These are phyloP conservation scores for Salvator merianae DNA, from an alignment of 2,113 vertebrate genomes.

Conservation along the genomic window DNA sequence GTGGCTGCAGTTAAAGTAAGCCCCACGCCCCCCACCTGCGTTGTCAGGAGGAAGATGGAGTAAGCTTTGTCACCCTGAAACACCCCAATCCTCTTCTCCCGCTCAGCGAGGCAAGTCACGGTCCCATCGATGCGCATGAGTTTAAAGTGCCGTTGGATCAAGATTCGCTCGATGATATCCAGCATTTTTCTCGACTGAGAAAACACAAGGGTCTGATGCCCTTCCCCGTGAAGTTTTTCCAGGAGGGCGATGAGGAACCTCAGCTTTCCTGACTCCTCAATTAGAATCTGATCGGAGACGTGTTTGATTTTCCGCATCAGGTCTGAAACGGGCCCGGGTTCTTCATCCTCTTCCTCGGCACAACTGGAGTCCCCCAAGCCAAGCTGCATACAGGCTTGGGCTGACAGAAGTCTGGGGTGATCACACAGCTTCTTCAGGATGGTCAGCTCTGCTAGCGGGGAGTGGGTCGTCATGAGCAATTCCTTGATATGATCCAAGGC, in stretches of 20 bases:
- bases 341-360: background rate
- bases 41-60: constrained; percentile 91
- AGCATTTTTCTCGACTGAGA: constrained; percentile 93
- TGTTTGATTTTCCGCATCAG: constrained; percentile 66
- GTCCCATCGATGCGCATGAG: constrained; percentile 87
- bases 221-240: constrained; percentile 81
- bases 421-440: constrained; percentile 95
- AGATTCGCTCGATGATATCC: constrained; percentile 85
- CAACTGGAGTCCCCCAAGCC: constrained; percentile 72
- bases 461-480: constrained; percentile 84
- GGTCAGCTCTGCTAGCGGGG: constrained; percentile 86
- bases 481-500: constrained; percentile 90
- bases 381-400: constrained; percentile 79
- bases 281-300: constrained; percentile 79
- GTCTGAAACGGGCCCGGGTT: constrained; percentile 7
- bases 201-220: constrained; percentile 89
- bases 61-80: constrained; percentile 83
- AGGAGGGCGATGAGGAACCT: constrained; percentile 85
- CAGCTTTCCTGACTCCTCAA: constrained; percentile 92
- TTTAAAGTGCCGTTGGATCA: constrained; percentile 77
- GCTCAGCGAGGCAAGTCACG: constrained; percentile 79
- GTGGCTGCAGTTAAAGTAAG: constrained; percentile 91
- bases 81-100: constrained; percentile 82
- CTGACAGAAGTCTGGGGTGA: constrained; percentile 91
- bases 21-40: constrained; percentile 91